Evolutionary conservation across 2,888 invertebrate genomes (phyloP).

Genomic region (Nasonovia ribisnigri): DNA sequence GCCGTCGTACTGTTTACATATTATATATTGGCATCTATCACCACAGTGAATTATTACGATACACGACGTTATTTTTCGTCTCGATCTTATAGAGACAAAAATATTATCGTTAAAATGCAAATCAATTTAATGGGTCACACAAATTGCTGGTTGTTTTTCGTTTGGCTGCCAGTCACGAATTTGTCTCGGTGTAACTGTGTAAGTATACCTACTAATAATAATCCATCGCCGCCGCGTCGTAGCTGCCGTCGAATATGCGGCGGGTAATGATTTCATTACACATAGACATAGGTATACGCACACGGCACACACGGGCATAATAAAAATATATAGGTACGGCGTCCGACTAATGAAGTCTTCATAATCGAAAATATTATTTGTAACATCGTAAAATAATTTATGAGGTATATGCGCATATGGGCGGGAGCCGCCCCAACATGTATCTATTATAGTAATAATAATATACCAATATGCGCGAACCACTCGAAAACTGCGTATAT

Average conservation of each 20-base stretch:
- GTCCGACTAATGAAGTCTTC: constrained; percentile 42
- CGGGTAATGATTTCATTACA: constrained; percentile 37
- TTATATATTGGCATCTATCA: constrained; percentile 49
- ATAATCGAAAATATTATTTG: constrained; percentile 10
- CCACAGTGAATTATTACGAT: constrained; percentile 10
- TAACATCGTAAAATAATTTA: constrained; percentile 8
- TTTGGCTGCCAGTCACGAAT: constrained; percentile 47
- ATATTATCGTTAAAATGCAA: constrained; percentile 45
- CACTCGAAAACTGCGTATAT: neutral
- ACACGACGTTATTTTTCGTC: constrained; percentile 10
- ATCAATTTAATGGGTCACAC: constrained; percentile 54
- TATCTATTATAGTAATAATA: neutral
- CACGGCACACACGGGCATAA: neutral
- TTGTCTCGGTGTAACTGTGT: constrained; percentile 17
- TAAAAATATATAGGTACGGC: neutral
- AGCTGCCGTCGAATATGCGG: neutral
- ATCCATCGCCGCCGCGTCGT: constrained; percentile 14
- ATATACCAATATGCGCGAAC: neutral
- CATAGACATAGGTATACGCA: neutral
- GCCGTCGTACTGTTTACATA: constrained; percentile 41
- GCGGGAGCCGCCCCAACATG: neutral
- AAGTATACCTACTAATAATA: neutral
- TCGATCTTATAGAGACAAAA: constrained; percentile 17
- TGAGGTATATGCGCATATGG: neutral
- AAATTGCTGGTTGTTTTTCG: constrained; percentile 40